phyloP scores from a whole-genome alignment of 2,888 invertebrate genomes.

The Seladonia tumulorum region DNA sequence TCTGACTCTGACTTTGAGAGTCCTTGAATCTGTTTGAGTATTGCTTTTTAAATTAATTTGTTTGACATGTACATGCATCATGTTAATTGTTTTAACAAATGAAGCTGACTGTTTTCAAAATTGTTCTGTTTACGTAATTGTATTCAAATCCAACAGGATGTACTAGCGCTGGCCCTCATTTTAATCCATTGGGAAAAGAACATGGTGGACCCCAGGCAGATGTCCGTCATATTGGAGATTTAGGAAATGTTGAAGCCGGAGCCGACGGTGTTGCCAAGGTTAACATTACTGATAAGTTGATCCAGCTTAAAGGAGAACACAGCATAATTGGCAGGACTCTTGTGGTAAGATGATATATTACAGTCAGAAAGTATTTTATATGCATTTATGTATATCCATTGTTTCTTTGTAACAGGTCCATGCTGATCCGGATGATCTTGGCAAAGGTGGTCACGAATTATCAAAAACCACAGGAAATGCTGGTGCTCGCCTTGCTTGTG shows the following conservation, averaged over 20 bases:
- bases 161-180: slow-evolving; percentile 97
- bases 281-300: slow-evolving; percentile 87
- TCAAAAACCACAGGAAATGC: slow-evolving; percentile 98
- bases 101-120: background rate
- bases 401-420: slow-evolving; percentile 86
- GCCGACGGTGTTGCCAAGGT: slow-evolving; percentile 88
- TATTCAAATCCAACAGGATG: slow-evolving; percentile 85
- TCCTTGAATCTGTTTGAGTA: background rate
- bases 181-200: slow-evolving; percentile 92
- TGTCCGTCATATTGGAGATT: slow-evolving; percentile 94
- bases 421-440: slow-evolving; percentile 96
- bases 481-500: slow-evolving; percentile 95
- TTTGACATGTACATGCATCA: background rate
- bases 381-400: background rate
- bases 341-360: slow-evolving; percentile 85
- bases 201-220: slow-evolving; percentile 92
- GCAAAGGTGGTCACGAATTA: slow-evolving; percentile 95
- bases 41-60: background rate
- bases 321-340: slow-evolving; percentile 94
- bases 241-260: slow-evolving; percentile 92
- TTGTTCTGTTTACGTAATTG: background rate
- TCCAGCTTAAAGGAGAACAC: slow-evolving; percentile 89
- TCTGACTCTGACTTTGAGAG: background rate
- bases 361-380: background rate
- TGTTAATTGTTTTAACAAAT: background rate